Evolutionary conservation across 2,888 invertebrate genomes (phyloP), one percentile per base, ranked within the genome.

Genomic region (Sesamia inferens): DNA sequence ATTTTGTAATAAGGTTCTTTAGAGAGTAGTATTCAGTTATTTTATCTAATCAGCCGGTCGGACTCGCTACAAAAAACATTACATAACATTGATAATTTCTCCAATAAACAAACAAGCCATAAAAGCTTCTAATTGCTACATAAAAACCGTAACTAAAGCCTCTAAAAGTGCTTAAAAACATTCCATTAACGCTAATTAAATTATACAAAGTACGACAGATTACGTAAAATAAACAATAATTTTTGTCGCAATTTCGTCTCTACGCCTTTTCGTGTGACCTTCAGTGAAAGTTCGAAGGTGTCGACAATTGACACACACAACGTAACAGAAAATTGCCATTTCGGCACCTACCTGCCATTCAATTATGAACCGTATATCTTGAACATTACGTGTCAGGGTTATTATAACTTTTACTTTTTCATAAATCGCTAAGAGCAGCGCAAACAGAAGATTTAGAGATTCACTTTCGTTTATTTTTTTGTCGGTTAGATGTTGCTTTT

Each of bases 281-380:
- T 94, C 93, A 91, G 91, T 90, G 95, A 95, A 95, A 95, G 95
- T 92, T 90, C 61, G 47, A 86, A 88, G 82, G 84, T 87, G 83
- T 77, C 48, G 13, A 84, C 88, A 87, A 89, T 90, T 90, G 87
- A 90, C 90, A 90, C 89, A 87, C 88, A 86, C 88, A 68, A 89
- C 89, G 90, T 92, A 93, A 92, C 89, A 88, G 87, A 86, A 89
- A 92, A 90, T 89, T 48, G 88, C 81, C 78, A 84, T 88, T 84
- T 81, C 73, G 74, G 71, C 68, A 57, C 22, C 31, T 59, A 73
- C 24, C 51, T 70, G 75, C 67, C 78, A 85, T 81, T 77, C 80
- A 76, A 91, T 83, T 88, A 80, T 87, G 77, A 79, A 88, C 89
- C 89, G 88, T 93, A 89, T 76, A 47, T 1, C 75, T 3, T 68